Evolutionary conservation across 2,888 invertebrate species (phyloP), one percentile per base, ranked within the genome.

Genomic region (Meliscaeva auricollis): DNA sequence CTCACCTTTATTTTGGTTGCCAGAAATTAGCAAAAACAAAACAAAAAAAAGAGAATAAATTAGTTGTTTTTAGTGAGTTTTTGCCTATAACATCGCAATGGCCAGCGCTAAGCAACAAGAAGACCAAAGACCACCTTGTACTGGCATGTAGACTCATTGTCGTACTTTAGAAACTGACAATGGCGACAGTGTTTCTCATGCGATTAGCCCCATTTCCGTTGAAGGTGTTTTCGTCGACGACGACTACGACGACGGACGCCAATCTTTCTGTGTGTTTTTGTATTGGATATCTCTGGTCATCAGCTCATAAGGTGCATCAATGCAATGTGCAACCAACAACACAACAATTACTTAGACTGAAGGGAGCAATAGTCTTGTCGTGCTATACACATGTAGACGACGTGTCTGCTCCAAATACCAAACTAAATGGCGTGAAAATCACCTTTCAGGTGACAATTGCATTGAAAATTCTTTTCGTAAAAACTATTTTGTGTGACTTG

Each of bases 361-460:
- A 56, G 64, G 69, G 72, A 62, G 52, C 32, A 60, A 38, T n/a
- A 46, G 48, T 76, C 56, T 56, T 81, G 66, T 77, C 58, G 72
- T 46, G 46, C 54, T 41, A 11, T 38, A 72, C 52, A 77, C 72
- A 72, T 74, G 74, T 64, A 52, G 78, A 50, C 62, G 50, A 56
- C 38, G 54, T 54, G 76, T 75, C 85, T 85, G 85, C 68, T 76
- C 85, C 62, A 85, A 85, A 85, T 85, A 85, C 68, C 87, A 60
- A 52, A 69, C 46, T 69, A 87, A 89, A 89, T 89, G 72, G 88
- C 89, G 89, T 75, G 87, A 89, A 89, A 88, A 89, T 88, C 88
- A 89, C 89, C 89, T 89, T 88, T 89, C 89, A 89, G 89, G 89
- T 89, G 88, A 78, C 87, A 85, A 85, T 85, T 73, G 58, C 48